A percentile compares a stretch with the other conserved stretches of the same genome.
Conservation (phyloP, 2,888 invertebrate species). For the Anoplius nigerrimus region DNA sequence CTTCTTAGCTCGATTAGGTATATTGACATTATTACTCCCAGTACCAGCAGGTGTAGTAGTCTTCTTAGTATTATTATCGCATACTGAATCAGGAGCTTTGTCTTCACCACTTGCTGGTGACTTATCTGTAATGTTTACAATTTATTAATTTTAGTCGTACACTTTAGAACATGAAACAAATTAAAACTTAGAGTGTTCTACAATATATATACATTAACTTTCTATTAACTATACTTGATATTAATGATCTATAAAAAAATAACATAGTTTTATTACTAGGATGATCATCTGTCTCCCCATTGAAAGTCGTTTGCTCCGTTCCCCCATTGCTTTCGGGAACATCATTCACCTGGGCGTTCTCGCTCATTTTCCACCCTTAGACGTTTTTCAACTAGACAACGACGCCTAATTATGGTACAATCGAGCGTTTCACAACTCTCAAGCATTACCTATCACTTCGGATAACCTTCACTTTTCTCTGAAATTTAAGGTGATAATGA, state of each 20-base stretch:
- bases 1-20: slow-evolving; percentile 80
- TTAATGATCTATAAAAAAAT: neutral
- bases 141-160: neutral
- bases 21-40: slow-evolving; percentile 62
- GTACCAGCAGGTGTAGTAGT: slow-evolving; percentile 40
- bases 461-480: too few relatives aligned
- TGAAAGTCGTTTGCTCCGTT: slow-evolving; percentile 59
- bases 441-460: too few relatives aligned
- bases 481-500: too few relatives aligned
- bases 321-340: slow-evolving; percentile 61
- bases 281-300: slow-evolving; percentile 65
- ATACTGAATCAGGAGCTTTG: slow-evolving; percentile 60
- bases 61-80: slow-evolving; percentile 64
- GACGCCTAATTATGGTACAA: too few relatives aligned
- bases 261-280: slow-evolving; percentile 48
- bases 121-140: slow-evolving; percentile 55
- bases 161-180: neutral
- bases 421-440: too few relatives aligned
- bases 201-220: too few relatives aligned
- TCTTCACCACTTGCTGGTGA: slow-evolving; percentile 63
- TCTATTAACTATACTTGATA: too few relatives aligned
- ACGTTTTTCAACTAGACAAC: too few relatives aligned
- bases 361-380: slow-evolving; percentile 51
- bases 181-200: neutral
- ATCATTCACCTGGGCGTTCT: slow-evolving; percentile 52